phyloP scores from a whole-genome alignment of 2,797 vertebrate species.

The Cercopithecus mitis region DNA sequence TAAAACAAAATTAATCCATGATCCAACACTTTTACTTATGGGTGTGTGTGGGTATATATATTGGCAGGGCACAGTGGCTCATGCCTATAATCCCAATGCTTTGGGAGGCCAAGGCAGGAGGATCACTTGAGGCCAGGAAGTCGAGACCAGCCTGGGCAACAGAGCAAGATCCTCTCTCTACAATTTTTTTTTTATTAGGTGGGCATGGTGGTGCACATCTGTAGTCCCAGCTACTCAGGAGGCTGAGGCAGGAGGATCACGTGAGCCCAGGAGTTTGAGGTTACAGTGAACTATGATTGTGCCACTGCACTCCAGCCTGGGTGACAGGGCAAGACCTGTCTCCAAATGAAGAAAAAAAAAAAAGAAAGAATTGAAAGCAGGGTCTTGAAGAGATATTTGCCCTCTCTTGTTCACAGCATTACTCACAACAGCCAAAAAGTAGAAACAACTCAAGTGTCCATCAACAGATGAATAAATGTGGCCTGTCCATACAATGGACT shows the following conservation, averaged over 20 bases:
- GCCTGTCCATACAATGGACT: background rate
- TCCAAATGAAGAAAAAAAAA: background rate
- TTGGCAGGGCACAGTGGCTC: too few species aligned
- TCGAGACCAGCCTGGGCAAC: too few species aligned
- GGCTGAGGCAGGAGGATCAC: background rate
- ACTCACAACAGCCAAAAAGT: background rate
- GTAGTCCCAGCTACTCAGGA: background rate
- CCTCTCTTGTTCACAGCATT: background rate
- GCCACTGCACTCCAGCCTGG: background rate
- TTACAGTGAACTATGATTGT: background rate
- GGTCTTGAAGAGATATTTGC: background rate
- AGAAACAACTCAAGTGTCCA: background rate
- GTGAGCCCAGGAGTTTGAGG: background rate
- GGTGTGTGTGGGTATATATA: background rate
- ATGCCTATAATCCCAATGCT: too few species aligned
- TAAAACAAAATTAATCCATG: background rate
- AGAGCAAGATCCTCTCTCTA: too few species aligned
- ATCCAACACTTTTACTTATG: background rate
- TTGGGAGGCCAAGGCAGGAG: too few species aligned
- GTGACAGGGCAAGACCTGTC: background rate
- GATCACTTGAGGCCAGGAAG: too few species aligned
- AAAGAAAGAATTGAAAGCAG: background rate
- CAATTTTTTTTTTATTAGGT: too few species aligned
- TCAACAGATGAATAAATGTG: background rate
- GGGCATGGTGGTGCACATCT: background rate